phyloP scores from a whole-genome alignment of 2,797 vertebrate species.

The Myripristis jacobus region DNA sequence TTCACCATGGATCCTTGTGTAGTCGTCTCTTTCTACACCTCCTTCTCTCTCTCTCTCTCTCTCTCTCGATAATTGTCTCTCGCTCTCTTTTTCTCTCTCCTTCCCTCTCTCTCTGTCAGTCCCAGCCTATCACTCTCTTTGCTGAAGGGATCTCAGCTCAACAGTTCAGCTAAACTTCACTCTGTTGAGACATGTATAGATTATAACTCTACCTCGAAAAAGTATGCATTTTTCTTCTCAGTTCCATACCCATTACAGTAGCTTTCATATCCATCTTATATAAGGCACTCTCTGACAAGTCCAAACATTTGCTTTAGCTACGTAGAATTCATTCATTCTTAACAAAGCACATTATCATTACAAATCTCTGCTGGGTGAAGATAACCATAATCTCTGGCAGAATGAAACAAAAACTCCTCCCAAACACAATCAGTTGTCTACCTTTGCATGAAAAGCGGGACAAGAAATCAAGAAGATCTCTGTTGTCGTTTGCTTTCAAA shows the following conservation, averaged over 20 bases:
- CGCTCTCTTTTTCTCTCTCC: conserved; percentile 35
- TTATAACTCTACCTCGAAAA: conserved; percentile 15
- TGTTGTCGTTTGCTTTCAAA: conserved; percentile 24
- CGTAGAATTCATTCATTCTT: conserved; percentile 20
- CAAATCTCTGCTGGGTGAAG: conserved; percentile 22
- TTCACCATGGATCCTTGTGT: conserved; percentile 28
- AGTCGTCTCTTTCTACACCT: background rate
- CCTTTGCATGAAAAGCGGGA: conserved; percentile 27
- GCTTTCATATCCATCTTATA: conserved; percentile 12
- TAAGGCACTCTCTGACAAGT: background rate
- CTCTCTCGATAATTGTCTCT: conserved; percentile 26
- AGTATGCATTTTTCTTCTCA: conserved; percentile 13
- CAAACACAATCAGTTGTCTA: conserved; percentile 15
- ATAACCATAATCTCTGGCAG: conserved; percentile 33
- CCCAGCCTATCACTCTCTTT: conserved; percentile 56
- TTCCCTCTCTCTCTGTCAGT: conserved; percentile 49
- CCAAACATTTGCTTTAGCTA: background rate
- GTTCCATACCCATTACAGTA: conserved; percentile 1
- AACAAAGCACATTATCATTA: conserved; percentile 11
- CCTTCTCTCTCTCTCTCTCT: conserved; percentile 18
- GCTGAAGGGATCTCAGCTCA: conserved; percentile 50
- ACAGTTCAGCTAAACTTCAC: conserved; percentile 55
- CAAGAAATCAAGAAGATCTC: conserved; percentile 31
- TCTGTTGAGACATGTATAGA: conserved; percentile 41
- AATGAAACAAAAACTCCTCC: conserved; percentile 26